Conservation (phyloP, 2,113 vertebrate genomes). For the Sinocyclocheilus anshuiensis region DNA sequence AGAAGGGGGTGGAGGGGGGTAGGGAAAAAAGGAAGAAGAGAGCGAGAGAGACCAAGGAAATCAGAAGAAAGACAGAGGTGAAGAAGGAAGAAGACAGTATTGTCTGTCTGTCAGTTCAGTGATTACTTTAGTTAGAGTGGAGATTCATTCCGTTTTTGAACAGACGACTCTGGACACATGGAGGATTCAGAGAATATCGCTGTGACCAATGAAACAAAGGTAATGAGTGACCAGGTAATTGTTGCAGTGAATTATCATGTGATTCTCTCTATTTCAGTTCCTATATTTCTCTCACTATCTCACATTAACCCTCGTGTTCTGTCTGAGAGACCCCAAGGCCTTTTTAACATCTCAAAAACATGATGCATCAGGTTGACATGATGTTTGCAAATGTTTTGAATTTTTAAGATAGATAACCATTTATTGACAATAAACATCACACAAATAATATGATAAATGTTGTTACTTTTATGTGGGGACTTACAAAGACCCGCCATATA, state of each 20-base stretch:
- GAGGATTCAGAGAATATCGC: slow-evolving; percentile 44
- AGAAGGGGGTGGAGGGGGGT: slow-evolving; percentile 33
- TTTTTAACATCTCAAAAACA: background rate
- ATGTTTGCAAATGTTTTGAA: background rate
- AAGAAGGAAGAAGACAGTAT: slow-evolving; percentile 18
- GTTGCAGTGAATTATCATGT: background rate
- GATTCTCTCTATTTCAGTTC: background rate
- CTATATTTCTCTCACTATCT: too few relatives aligned
- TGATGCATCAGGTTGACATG: background rate
- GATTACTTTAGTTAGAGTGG: background rate
- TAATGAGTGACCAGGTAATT: slow-evolving; percentile 54
- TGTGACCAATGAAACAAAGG: slow-evolving; percentile 52
- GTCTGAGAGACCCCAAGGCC: background rate
- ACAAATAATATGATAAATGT: background rate
- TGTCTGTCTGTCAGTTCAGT: background rate
- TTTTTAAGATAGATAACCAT: background rate
- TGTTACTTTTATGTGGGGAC: background rate
- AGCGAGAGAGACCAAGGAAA: slow-evolving; percentile 2
- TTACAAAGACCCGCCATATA: background rate
- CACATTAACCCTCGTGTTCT: background rate
- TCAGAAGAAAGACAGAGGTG: background rate
- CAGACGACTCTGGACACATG: background rate
- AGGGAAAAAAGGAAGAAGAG: slow-evolving; percentile 45
- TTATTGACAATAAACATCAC: background rate
- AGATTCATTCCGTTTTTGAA: background rate